Evolutionary conservation across 2,888 invertebrate species (phyloP).

Genomic region (Brachyopa scutellaris): DNA sequence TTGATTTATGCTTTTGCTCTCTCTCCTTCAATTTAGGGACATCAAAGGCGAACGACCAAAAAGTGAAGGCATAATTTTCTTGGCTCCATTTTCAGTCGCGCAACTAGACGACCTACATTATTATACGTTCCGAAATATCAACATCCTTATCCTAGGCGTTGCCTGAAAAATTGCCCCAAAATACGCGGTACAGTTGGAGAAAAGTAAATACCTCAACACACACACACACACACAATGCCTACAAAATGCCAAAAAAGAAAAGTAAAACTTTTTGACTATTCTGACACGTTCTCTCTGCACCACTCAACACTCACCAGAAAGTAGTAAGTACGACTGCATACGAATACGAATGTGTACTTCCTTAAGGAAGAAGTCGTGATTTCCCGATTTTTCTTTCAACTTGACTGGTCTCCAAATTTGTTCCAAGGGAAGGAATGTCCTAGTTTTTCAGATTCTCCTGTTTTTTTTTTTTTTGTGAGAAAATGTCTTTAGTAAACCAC

Average conservation of each 20-base stretch:
- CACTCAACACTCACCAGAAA: slow-evolving; percentile 33
- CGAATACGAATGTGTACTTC: slow-evolving; percentile 11
- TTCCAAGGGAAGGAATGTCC: slow-evolving; percentile 31
- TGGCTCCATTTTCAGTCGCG: too few relatives aligned
- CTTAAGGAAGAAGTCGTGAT: slow-evolving; percentile 59
- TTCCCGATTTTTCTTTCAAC: slow-evolving; percentile 47
- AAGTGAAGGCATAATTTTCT: slow-evolving; percentile 31
- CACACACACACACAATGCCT: not conserved
- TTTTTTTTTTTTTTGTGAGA: not conserved
- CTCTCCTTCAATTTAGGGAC: slow-evolving; percentile 35
- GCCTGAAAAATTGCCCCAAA: slow-evolving; percentile 8
- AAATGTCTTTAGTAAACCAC: slow-evolving; percentile 37
- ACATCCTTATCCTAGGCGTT: too few relatives aligned
- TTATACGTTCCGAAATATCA: not conserved
- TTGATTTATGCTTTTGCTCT: slow-evolving; percentile 29
- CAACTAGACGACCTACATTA: slow-evolving; percentile 43
- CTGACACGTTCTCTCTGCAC: slow-evolving; percentile 61
- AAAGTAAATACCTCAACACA: too few relatives aligned
- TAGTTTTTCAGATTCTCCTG: slow-evolving; percentile 14
- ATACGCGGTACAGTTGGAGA: slow-evolving; percentile 3
- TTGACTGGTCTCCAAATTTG: slow-evolving; percentile 57
- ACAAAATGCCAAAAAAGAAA: not conserved
- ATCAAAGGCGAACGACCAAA: slow-evolving; percentile 33
- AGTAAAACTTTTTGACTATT: slow-evolving; percentile 12
- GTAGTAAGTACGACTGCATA: too few relatives aligned